These are phyloP conservation scores for Hypselothyrea guttata DNA, from an alignment of 2,888 invertebrate genomes.

Conservation along the genomic window DNA sequence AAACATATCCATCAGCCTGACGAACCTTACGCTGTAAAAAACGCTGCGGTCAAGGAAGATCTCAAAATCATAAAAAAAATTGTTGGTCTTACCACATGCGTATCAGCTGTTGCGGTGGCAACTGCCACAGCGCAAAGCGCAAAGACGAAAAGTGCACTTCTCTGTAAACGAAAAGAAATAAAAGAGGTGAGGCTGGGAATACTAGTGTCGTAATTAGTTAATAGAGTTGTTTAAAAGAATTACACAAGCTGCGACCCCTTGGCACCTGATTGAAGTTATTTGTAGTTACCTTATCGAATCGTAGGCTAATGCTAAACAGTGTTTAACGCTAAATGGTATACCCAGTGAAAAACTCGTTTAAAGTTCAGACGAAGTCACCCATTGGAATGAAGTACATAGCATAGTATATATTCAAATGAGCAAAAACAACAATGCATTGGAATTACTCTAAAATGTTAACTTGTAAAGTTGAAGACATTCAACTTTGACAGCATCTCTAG, in stretches of 20 bases:
- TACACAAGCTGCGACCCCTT: constrained; percentile 30
- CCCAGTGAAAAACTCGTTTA: constrained; percentile 41
- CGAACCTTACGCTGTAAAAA: constrained; percentile 71
- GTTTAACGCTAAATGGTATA: constrained; percentile 56
- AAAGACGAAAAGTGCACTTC: constrained; percentile 79
- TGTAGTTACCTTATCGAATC: constrained; percentile 58
- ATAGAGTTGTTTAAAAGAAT: constrained; percentile 7
- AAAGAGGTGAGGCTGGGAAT: constrained; percentile 8
- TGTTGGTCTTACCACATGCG: constrained; percentile 68
- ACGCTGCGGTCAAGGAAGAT: not conserved
- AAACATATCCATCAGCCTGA: constrained; percentile 75
- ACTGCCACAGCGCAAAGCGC: constrained; percentile 79
- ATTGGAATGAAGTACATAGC: constrained; percentile 27
- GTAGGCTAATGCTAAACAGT: constrained; percentile 49
- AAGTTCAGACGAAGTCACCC: constrained; percentile 60
- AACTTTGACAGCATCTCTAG: constrained; percentile 74
- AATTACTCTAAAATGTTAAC: constrained; percentile 58
- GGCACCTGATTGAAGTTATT: constrained; percentile 41
- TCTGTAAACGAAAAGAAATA: constrained; percentile 61
- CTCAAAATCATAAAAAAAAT: not conserved
- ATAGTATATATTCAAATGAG: constrained; percentile 25
- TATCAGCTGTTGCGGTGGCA: constrained; percentile 68
- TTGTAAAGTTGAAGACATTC: constrained; percentile 65
- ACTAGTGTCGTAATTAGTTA: constrained; percentile 5
- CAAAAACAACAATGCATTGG: constrained; percentile 25